Evolutionary conservation across 2,113 vertebrate species (phyloP).

Genomic region (Raja brachyura): DNA sequence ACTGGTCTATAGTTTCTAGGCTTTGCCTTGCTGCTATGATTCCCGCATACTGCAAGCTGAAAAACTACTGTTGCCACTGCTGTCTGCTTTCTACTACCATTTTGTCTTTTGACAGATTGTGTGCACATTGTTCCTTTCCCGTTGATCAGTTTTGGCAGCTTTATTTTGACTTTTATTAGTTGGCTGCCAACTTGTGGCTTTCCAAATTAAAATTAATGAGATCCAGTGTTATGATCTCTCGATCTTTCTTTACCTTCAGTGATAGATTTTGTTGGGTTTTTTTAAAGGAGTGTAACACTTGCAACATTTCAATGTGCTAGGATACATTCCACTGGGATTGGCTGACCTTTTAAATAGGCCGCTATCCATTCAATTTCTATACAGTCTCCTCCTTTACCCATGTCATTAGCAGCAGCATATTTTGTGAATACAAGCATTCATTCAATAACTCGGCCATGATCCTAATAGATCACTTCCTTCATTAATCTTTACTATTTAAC

Average conservation of each 20-base stretch:
- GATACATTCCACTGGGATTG: too few relatives aligned
- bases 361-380: background rate
- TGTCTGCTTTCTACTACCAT: background rate
- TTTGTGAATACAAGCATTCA: background rate
- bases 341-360: background rate
- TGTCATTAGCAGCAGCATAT: background rate
- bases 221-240: background rate
- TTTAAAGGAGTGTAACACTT: background rate
- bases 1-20: background rate
- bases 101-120: too few relatives aligned
- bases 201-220: background rate
- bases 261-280: background rate
- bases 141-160: too few relatives aligned
- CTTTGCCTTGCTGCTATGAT: background rate
- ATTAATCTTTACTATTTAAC: background rate
- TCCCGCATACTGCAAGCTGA: background rate
- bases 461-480: background rate
- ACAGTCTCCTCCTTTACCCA: background rate
- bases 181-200: too few relatives aligned
- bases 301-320: background rate
- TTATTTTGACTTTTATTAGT: too few relatives aligned
- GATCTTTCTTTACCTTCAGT: background rate
- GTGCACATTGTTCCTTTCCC: too few relatives aligned
- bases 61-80: background rate
- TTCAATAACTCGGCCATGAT: too few relatives aligned